Base-by-base conservation (phyloP, 64 coral and sea anemone genomes). In the Acropora yongei region DNA sequence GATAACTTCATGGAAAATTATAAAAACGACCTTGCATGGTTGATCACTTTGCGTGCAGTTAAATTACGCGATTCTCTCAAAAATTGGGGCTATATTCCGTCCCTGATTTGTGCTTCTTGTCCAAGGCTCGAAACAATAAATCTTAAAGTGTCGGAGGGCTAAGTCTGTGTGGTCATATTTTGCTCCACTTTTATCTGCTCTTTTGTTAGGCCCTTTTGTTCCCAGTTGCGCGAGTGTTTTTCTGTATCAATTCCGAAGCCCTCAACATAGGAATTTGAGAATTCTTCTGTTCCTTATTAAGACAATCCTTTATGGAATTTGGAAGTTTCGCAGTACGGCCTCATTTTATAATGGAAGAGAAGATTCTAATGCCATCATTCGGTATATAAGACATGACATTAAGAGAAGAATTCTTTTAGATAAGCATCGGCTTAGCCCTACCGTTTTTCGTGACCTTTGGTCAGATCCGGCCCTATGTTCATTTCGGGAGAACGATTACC, bases 11-110 rank as follows among this genome's bases (percentile, higher is more conserved):
- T 47, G 2, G 48, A 88, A 53, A 53, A 53, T 53, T 8, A 4
- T 53, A 53, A 53, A 53, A 53, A 53, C 8, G 50, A 76, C 57
- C 0, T 88, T 0, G 3, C 57, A 0, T 88, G 86, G 86, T 55
- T 57, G 13, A 88, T 76, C 39, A 41, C 8, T 17, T 12, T 63
- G 0, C n/a, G 57, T 0, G 79, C 8, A 0, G 11, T 65, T 14
- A 63, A 82, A 43, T 9, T 82, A 0, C 53, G 53, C 0, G 51
- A 66, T 20, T 82, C 57, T 1, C 1, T 82, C 17, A 41, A 60
- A 1, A 63, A 60, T 16, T 82, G 79, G 79, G 79, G 79, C 0
- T 82, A 82, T 13, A 82, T 82, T 3, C 12, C 60, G 9, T 82
- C 79, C 4, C 20, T 43, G 41, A 5, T 13, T 7, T 82, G 57